Evolutionary conservation across 2,797 vertebrate genomes (phyloP).

Genomic region (Apodemus agrarius): DNA sequence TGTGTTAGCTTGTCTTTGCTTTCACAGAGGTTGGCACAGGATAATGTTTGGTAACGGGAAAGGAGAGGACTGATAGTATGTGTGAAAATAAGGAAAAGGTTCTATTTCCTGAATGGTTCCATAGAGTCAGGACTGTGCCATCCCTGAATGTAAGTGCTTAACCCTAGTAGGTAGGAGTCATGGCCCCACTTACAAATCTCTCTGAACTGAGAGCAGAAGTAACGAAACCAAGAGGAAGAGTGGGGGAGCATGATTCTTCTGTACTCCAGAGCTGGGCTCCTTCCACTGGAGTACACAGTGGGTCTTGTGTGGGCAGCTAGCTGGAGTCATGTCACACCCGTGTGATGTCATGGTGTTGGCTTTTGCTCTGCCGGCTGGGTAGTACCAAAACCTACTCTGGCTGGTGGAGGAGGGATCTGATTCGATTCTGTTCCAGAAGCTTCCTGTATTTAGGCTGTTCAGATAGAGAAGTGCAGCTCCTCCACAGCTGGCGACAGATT

Average conservation of each 20-base stretch:
- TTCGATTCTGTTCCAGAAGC: neutral
- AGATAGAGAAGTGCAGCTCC: neutral
- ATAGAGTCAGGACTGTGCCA: neutral
- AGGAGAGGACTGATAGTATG: neutral
- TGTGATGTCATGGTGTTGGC: constrained; percentile 9
- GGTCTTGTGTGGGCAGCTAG: neutral
- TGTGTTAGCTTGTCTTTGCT: neutral
- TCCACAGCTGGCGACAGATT: neutral
- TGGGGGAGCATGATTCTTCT: neutral
- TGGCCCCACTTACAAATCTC: neutral
- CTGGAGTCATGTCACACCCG: neutral
- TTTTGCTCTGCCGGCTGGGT: neutral
- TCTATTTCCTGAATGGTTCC: neutral
- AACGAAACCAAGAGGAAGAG: neutral
- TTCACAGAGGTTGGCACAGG: neutral
- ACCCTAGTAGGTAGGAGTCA: neutral
- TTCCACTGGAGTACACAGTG: neutral
- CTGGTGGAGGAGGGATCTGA: neutral
- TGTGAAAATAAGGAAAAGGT: neutral
- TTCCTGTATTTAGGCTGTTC: constrained; percentile 24
- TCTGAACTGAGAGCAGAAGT: neutral
- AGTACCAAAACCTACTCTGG: neutral
- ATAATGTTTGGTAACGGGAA: neutral
- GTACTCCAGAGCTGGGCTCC: neutral
- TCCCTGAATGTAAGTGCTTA: neutral